A percentile compares a stretch with the other conserved stretches of the same genome.
Conservation (phyloP, 2,797 vertebrate species). For the Arrhamphus sclerolepis region DNA sequence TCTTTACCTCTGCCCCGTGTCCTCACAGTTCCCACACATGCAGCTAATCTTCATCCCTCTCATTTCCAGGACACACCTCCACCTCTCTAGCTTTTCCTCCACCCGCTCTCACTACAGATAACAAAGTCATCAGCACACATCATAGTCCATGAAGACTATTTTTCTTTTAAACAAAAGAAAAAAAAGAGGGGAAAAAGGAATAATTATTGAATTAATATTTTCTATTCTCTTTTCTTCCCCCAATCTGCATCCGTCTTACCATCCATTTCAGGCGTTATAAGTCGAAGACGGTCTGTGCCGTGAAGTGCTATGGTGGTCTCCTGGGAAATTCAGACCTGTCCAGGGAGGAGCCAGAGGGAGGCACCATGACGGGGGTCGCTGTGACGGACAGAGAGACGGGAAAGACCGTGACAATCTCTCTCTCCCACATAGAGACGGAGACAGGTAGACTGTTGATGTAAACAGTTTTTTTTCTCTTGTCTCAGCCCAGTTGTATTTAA, state of each 20-base stretch:
- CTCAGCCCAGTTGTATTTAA: constrained; percentile 9
- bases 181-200: no score
- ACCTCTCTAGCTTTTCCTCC: no score
- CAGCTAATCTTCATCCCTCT: no score
- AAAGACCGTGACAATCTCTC: constrained; percentile 55
- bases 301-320: constrained; percentile 64
- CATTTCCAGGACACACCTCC: no score
- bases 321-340: constrained; percentile 20
- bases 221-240: not conserved
- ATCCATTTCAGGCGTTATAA: constrained; percentile 56
- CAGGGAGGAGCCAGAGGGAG: constrained; percentile 56
- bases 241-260: not conserved
- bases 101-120: no score
- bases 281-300: constrained; percentile 50
- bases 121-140: no score
- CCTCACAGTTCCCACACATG: no score
- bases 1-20: no score
- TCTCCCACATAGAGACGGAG: constrained; percentile 40
- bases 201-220: not conserved
- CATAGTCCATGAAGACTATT: no score
- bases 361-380: constrained; percentile 65
- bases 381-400: constrained; percentile 70
- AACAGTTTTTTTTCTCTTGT: not conserved
- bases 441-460: constrained; percentile 37
- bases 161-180: no score